Conservation (phyloP, 2,888 invertebrate genomes). For the Chrysotoxum bicinctum region DNA sequence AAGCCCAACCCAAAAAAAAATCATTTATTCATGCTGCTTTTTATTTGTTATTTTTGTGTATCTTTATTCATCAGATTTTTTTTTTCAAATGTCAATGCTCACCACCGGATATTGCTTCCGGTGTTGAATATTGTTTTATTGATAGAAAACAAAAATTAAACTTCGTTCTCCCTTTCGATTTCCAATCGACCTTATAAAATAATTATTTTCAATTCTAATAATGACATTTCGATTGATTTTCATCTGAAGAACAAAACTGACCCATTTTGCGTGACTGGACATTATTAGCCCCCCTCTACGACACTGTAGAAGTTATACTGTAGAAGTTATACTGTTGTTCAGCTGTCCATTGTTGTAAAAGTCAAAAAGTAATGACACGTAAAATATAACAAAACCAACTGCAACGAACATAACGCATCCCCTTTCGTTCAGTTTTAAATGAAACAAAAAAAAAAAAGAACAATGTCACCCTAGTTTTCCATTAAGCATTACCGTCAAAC, state of each 20-base stretch:
- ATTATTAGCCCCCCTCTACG: constrained; percentile 27
- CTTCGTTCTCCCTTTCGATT: not conserved
- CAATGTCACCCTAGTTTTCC: constrained; percentile 50
- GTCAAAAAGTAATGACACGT: constrained; percentile 45
- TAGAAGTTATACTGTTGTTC: constrained; percentile 2
- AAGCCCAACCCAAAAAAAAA: constrained; percentile 31
- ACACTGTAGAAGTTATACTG: not conserved
- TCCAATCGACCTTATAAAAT: constrained; percentile 31
- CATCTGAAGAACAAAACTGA: constrained; percentile 42
- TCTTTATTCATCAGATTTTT: constrained; percentile 34
- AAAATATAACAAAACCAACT: constrained; percentile 15
- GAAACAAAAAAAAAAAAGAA: not conserved
- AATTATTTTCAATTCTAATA: constrained; percentile 33
- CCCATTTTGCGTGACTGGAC: constrained; percentile 63
- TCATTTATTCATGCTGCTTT: constrained; percentile 47
- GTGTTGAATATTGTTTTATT: constrained; percentile 24
- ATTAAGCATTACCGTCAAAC: constrained; percentile 39
- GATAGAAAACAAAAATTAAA: not conserved
- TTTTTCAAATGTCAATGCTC: constrained; percentile 62
- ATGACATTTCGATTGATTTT: constrained; percentile 67
- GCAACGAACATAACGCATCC: constrained; percentile 40
- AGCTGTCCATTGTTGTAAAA: not conserved
- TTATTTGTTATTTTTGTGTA: not conserved
- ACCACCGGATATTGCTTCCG: constrained; percentile 47
- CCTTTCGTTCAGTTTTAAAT: not conserved